Percentiles rank a stretch among this genome's conserved stretches.
phyloP scores from a whole-genome alignment of 2,113 vertebrate genomes.

The Acanthisitta chloris region DNA sequence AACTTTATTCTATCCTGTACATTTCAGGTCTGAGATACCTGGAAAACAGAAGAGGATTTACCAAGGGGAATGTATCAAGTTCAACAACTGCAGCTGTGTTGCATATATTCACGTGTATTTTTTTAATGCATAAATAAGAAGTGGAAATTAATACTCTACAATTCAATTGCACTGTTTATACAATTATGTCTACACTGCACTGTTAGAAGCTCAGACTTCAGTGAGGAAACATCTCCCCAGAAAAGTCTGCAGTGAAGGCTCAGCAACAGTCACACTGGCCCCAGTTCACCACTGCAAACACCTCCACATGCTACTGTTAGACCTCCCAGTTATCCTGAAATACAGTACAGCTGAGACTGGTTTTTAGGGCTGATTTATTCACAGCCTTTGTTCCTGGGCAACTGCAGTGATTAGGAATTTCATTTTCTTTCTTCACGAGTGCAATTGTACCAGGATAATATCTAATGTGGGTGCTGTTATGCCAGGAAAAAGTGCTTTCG shows the following conservation, averaged over 20 bases:
- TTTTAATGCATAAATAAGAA: neutral
- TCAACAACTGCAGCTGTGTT: neutral
- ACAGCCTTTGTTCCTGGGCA: neutral
- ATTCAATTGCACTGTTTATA: neutral
- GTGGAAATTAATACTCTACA: neutral
- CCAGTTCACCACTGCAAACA: neutral
- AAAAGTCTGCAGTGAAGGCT: neutral
- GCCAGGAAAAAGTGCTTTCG: neutral
- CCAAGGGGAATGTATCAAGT: neutral
- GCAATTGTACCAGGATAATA: neutral
- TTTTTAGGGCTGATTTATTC: neutral
- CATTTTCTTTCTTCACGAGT: neutral
- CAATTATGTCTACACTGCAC: neutral
- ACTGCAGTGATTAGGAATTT: neutral
- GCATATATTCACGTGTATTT: neutral
- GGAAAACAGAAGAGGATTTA: constrained; percentile 47
- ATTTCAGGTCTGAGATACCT: constrained; percentile 26
- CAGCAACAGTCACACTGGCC: neutral
- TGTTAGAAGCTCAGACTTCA: neutral
- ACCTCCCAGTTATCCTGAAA: neutral
- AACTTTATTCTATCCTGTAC: constrained; percentile 18
- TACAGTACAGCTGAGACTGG: neutral
- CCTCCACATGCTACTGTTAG: neutral
- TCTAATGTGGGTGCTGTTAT: neutral
- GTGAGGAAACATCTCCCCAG: neutral